Evolutionary conservation across 2,797 vertebrate genomes (phyloP), one percentile per base, ranked within the genome.

Genomic region (Pangasius sanitwongsei): DNA sequence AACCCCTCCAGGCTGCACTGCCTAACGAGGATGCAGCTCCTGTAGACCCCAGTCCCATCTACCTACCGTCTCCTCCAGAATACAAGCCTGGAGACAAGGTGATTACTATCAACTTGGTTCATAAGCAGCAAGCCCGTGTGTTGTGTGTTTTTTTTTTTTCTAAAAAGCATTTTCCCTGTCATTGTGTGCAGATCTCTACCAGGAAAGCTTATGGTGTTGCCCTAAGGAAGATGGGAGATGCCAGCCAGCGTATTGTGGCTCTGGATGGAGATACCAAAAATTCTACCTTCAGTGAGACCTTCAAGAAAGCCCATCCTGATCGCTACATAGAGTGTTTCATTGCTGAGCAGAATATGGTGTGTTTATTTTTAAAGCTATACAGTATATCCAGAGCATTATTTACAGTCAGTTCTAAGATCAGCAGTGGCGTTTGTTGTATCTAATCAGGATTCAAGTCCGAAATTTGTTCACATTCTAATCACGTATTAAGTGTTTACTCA

Each of bases 301-400:
- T 98, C 93, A 97, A 94, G 93, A 97, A 97, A 70, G 95, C 96
- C 9, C 95, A 97, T 83, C 97, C 97, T 0, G 97, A 98, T 0
- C 97, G 97, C 63, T 98, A 95, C 92, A 96, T 98, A 0, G 97
- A 98, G 91, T 98, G 97, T 88, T 98, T 97, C 90, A 97, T 97
- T n/a, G 97, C 97, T 16, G 97, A 98, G 61, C 97, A 96, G 92
- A 97, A 96, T 91, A 96, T 97, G 96, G 96, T 96, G 69, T 75
- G 90, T 72, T 72, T 55, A 34, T 78, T n/a, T 31, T 48, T 77
- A n/a, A 78, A 34, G 11, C 16, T 34, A 11, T 55, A 25, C 6
- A 23, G n/a, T 11, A 57, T 34, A 12, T 69, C 23, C 6, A 63
- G 16, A 69, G 41, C 41, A 4, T 63, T 12, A 5, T 4, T 63